Conservation (phyloP, 2,888 invertebrate genomes). For the Tortrix viridana region DNA sequence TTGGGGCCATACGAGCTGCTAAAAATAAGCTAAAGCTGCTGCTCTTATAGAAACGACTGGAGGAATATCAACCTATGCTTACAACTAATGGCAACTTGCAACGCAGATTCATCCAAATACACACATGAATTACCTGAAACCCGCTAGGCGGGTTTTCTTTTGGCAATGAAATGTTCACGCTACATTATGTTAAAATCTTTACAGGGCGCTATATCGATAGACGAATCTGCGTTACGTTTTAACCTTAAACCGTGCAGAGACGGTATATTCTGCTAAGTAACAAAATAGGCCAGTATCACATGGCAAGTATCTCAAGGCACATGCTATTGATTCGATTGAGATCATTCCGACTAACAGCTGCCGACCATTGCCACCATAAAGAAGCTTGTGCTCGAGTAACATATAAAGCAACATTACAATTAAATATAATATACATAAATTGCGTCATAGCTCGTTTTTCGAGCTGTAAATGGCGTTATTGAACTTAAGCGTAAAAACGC, state of each 20-base stretch:
- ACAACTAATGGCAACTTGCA: conserved; percentile 30
- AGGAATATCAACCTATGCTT: conserved; percentile 21
- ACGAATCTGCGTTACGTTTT: conserved; percentile 3
- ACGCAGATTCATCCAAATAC: conserved; percentile 2
- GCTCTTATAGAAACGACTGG: neutral
- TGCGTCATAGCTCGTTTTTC: conserved; percentile 28
- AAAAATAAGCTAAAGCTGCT: conserved; percentile 2
- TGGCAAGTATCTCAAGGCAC: conserved; percentile 35
- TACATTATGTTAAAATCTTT: conserved; percentile 3
- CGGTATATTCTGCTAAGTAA: conserved; percentile 17
- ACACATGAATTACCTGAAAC: neutral
- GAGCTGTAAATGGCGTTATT: conserved; percentile 10
- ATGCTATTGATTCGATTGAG: conserved; percentile 43
- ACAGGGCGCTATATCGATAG: conserved; percentile 9
- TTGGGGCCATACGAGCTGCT: conserved; percentile 12
- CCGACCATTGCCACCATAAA: conserved; percentile 65
- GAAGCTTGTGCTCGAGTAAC: conserved; percentile 45
- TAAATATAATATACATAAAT: conserved; percentile 31
- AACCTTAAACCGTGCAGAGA: neutral
- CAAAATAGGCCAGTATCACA: conserved; percentile 33
- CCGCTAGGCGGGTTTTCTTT: too few relatives aligned
- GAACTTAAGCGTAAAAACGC: conserved; percentile 50
- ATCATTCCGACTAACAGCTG: conserved; percentile 53
- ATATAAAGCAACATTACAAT: conserved; percentile 33
- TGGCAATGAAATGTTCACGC: too few relatives aligned